Conservation (phyloP, 2,113 vertebrate species). For the Thalassoma bifasciatum region DNA sequence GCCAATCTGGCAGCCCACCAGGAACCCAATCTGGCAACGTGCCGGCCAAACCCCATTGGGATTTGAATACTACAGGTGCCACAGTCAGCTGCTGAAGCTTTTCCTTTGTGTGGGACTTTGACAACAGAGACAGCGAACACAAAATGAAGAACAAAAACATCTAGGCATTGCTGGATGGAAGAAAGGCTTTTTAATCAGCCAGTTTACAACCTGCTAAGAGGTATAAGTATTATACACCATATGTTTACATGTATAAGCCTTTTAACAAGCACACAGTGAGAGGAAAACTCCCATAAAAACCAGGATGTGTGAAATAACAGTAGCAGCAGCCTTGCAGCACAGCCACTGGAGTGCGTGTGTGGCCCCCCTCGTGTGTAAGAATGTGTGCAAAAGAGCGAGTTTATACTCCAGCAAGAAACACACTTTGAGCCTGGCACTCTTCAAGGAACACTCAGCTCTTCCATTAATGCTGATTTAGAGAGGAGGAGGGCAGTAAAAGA, state of each 20-base stretch:
- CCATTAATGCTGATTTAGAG: slow-evolving; percentile 17
- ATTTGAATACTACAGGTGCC: slow-evolving; percentile 51
- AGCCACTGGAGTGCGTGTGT: slow-evolving; percentile 11
- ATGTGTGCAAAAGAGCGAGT: background rate
- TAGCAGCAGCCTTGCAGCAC: slow-evolving; percentile 47
- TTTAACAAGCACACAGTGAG: slow-evolving; percentile 67
- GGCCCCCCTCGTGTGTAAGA: too few relatives aligned
- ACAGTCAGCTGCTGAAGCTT: slow-evolving; percentile 16
- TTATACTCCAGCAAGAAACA: slow-evolving; percentile 2
- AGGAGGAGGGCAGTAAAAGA: background rate
- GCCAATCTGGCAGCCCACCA: slow-evolving; percentile 66
- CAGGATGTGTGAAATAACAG: slow-evolving; percentile 72
- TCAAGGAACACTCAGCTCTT: slow-evolving; percentile 28
- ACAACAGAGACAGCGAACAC: background rate
- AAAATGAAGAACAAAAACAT: background rate
- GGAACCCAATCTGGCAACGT: slow-evolving; percentile 56
- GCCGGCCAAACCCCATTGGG: slow-evolving; percentile 59
- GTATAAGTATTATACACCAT: slow-evolving; percentile 55
- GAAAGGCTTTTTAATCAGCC: slow-evolving; percentile 25
- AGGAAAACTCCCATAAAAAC: slow-evolving; percentile 69
- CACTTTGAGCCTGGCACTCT: slow-evolving; percentile 4
- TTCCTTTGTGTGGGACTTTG: background rate
- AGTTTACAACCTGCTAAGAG: slow-evolving; percentile 40
- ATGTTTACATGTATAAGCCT: slow-evolving; percentile 66
- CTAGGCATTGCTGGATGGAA: background rate